Base-by-base conservation (phyloP, 2,888 invertebrate species). In the Euplagia quadripunctaria region DNA sequence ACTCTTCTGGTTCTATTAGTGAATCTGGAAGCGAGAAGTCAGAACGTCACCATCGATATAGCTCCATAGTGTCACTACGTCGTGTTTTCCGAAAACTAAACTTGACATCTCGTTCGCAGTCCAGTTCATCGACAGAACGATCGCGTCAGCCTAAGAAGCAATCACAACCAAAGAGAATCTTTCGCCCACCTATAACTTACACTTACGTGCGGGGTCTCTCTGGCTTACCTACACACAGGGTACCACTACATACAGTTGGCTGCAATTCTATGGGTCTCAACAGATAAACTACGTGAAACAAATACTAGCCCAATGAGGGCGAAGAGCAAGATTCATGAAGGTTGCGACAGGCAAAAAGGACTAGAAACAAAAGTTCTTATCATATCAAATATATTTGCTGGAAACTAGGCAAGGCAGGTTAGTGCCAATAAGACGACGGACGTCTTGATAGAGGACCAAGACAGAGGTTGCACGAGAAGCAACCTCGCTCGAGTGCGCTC, bases 201-300 rank as follows among this genome's bases (percentile, higher is more conserved):
- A 98, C 97, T 12, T 98, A 98, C 91, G 97, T 98, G 3, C 97
- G 97, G 80, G 98, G 98, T 67, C 96, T 98, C 80, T 98, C 98
- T 12, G 98, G 98, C 12, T 93, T 98, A 72, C 98, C 98, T 11
- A 98, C 98, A 0, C 98, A 98, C 89, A 96, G 98, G 87, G 97
- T 98, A 42, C 98, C 98, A 0, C 96, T 97, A 78, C 96, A 93
- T 82, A 86, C 92, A 67, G 94, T 94, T 9, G 91, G 86, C 86
- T 89, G 91, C 79, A 86, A 89, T 52, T 88, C 94, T 14, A 82
- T 87, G 82, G 94, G 95, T 58, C 90, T 94, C 49, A 91, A 95
- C 87, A 94, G 95, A 86, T 95, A 95, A 91, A 91, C 70, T 65
- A 73, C 79, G 55, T 74, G 65, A 75, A 46, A 74, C 80, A 72